These are phyloP conservation scores for Hoplostethus atlanticus DNA, from an alignment of 2,797 vertebrate genomes.

Conservation along the genomic window DNA sequence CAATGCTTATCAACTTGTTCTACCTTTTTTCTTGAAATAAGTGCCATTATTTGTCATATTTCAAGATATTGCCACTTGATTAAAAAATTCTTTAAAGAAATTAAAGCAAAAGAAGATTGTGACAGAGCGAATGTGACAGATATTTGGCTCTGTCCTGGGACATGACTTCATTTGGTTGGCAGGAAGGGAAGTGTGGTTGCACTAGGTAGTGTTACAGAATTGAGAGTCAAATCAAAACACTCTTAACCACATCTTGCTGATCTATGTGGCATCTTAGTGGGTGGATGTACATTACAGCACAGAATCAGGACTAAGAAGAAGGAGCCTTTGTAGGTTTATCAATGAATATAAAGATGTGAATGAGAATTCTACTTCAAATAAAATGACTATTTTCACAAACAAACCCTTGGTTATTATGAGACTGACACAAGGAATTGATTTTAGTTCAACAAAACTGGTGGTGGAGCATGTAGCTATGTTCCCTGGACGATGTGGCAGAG, in stretches of 20 bases:
- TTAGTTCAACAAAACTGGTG: background rate
- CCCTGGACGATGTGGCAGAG: background rate
- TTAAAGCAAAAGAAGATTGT: no score
- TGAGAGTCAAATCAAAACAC: conserved; percentile 19
- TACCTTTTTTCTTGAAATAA: no score
- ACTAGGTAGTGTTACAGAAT: no score
- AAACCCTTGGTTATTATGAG: no score
- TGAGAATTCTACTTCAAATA: conserved; percentile 7
- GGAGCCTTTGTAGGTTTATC: conserved; percentile 16
- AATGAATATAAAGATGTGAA: background rate
- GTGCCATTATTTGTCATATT: no score
- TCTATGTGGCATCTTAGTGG: conserved; percentile 26
- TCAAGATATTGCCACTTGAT: no score
- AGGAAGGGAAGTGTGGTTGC: conserved; percentile 32
- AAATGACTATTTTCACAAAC: background rate
- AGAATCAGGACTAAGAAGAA: conserved; percentile 59
- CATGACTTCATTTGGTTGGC: conserved; percentile 7
- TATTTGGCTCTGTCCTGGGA: background rate
- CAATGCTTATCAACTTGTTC: no score
- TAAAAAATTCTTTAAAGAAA: no score
- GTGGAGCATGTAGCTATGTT: conserved; percentile 2
- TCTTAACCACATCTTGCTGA: conserved; percentile 37
- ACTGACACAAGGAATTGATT: background rate
- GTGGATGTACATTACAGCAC: conserved; percentile 50
- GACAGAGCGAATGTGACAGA: no score